Conservation (phyloP, 2,113 vertebrate genomes). For the Caracal caracal region DNA sequence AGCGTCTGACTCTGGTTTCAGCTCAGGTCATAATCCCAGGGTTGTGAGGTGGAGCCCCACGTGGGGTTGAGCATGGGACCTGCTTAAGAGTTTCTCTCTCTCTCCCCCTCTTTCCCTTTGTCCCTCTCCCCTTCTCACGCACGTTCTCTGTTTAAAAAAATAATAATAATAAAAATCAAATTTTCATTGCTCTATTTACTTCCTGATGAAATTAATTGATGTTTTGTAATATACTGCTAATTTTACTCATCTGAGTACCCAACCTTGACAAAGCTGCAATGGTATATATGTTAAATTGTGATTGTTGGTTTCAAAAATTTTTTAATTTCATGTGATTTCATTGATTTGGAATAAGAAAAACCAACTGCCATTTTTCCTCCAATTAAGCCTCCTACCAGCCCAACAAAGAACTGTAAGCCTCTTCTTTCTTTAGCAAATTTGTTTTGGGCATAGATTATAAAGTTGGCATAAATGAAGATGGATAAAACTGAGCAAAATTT, state of each 20-base stretch:
- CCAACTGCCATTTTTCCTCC: background rate
- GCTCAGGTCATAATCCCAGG: too few relatives aligned
- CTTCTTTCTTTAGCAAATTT: background rate
- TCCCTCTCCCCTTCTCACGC: too few relatives aligned
- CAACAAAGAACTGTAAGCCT: background rate
- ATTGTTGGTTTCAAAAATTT: background rate
- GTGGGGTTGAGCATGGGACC: too few relatives aligned
- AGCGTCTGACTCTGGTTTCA: too few relatives aligned
- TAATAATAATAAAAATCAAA: too few relatives aligned
- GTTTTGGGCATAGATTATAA: background rate
- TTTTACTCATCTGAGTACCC: background rate
- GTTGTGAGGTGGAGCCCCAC: too few relatives aligned
- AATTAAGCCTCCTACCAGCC: background rate
- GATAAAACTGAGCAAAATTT: background rate
- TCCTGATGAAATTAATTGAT: background rate
- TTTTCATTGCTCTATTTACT: background rate
- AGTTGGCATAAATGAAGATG: background rate
- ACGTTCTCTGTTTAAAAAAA: too few relatives aligned
- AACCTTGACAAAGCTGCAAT: background rate
- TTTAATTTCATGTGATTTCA: background rate
- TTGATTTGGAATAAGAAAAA: background rate
- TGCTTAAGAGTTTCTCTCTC: too few relatives aligned
- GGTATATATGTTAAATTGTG: background rate
- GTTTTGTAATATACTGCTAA: background rate
- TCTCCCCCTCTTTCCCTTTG: too few relatives aligned